Evolutionary conservation across 2,797 vertebrate species (phyloP), one percentile per base, ranked within the genome.

Genomic region (Parauchenoglanis ngamensis): DNA sequence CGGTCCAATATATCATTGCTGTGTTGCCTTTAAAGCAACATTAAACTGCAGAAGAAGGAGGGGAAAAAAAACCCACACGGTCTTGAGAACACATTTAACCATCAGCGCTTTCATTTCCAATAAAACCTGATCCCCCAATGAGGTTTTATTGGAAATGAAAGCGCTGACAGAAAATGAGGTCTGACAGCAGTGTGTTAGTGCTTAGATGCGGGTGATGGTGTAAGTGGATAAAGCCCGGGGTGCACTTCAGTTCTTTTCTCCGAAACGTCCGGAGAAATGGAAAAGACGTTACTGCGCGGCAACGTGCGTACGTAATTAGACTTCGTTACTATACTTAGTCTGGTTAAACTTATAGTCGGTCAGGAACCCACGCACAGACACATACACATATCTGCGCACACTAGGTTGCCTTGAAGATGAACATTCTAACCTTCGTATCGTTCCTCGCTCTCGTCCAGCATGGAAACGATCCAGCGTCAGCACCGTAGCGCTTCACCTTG

Each of bases 401-500:
- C 49, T 75, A 49, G 72, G 4, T 49, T 49, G 72, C 15, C 72
- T 75, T 49, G 25, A 75, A n/a, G 44, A 75, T 75, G 46, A n/a
- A 25, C 13, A 49, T 49, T 75, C 72, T 28, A 28, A 52, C 12
- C 73, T 76, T 56, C 13, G 7, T 57, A 79, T 73, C n/a, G 3
- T 28, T 49, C 77, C 81, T 88, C n/a, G 5, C 25, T 52, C 63
- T 78, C 28, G 67, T 76, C 72, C 46, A 35, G 46, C 76, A 83
- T 73, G 86, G 87, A 88, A 89, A 88, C 86, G 82, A 89, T 73
- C 73, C 44, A 57, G 83, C 70, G 35, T 63, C 75, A 35, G 23
- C 57, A 78, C 44, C 67, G 52, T 57, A 76, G 83, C 19, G 83
- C 80, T 89, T 85, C 87, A 89, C 90, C 87, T 89, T 89, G 87